These are phyloP conservation scores for Zophobas atratus DNA, from an alignment of 1,140 invertebrate genomes.

Conservation along the genomic window DNA sequence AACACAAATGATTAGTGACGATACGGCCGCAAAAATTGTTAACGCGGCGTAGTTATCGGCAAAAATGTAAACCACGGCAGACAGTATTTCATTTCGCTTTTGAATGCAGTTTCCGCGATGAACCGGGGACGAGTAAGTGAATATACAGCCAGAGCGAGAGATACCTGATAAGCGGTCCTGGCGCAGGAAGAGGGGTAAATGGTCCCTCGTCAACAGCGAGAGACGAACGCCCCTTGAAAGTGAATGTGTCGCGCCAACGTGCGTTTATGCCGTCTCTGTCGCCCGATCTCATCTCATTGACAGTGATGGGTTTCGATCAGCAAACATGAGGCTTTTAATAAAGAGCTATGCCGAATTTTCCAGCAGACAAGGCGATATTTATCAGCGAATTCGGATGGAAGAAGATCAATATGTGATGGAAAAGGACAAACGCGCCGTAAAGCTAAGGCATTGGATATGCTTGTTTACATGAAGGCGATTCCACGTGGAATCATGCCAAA, in stretches of 20 bases:
- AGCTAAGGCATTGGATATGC: no score
- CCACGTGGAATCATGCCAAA: no score
- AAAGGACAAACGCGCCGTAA: no score
- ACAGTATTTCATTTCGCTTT: constrained; percentile 45
- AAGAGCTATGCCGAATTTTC: constrained; percentile 24
- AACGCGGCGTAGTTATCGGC: constrained; percentile 9
- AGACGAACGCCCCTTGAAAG: constrained; percentile 42
- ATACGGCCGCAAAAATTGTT: constrained; percentile 16
- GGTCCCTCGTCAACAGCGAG: constrained; percentile 36
- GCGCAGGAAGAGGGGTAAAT: constrained; percentile 43
- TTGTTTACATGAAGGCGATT: no score
- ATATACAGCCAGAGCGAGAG: constrained; percentile 32
- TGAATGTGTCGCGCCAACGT: constrained; percentile 38
- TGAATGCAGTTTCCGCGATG: constrained; percentile 48
- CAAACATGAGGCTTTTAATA: constrained; percentile 44
- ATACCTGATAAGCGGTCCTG: constrained; percentile 49
- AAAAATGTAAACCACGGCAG: constrained; percentile 28
- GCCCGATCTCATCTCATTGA: constrained; percentile 37
- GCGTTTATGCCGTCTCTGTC: constrained; percentile 14
- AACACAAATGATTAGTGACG: background rate
- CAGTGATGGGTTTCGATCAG: constrained; percentile 48
- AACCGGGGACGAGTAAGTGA: constrained; percentile 48
- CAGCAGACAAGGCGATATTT: constrained; percentile 1
- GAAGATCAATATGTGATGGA: no score
- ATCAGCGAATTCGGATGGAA: background rate